Conservation (phyloP, 2,797 vertebrate genomes). For the Bradypus variegatus region DNA sequence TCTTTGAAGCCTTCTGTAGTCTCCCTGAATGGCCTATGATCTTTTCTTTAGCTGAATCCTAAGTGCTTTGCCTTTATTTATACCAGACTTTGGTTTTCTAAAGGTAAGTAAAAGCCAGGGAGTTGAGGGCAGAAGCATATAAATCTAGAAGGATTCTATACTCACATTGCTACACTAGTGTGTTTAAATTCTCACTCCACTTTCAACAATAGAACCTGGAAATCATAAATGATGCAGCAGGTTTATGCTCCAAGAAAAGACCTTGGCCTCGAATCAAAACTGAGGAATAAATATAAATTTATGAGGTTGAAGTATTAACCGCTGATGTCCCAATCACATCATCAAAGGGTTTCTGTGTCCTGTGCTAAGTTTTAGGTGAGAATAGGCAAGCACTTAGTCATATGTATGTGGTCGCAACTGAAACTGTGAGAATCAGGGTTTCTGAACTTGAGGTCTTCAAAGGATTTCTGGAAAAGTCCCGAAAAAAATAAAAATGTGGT, state of each 20-base stretch:
- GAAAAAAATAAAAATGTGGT: not conserved
- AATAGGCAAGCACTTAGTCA: not conserved
- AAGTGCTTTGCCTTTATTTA: not conserved
- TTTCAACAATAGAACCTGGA: not conserved
- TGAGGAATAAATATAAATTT: not conserved
- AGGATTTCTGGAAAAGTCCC: not conserved
- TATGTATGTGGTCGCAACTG: not conserved
- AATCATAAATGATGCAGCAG: not conserved
- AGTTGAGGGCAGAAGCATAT: not conserved
- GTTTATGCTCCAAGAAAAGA: slow-evolving; percentile 1
- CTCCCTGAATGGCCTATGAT: not conserved
- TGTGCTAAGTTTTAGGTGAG: slow-evolving; percentile 7
- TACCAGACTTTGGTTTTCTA: not conserved
- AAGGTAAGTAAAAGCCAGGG: not conserved
- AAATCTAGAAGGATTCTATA: not conserved
- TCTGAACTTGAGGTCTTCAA: slow-evolving; percentile 9
- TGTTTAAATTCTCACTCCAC: not conserved
- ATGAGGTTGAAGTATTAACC: not conserved
- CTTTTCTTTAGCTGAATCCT: not conserved
- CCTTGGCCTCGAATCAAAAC: not conserved
- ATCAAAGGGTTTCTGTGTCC: not conserved
- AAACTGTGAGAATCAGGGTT: not conserved
- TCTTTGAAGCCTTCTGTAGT: not conserved
- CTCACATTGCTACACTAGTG: not conserved
- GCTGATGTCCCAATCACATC: not conserved